Conservation (phyloP, 2,113 vertebrate genomes). For the Cacatua alba region DNA sequence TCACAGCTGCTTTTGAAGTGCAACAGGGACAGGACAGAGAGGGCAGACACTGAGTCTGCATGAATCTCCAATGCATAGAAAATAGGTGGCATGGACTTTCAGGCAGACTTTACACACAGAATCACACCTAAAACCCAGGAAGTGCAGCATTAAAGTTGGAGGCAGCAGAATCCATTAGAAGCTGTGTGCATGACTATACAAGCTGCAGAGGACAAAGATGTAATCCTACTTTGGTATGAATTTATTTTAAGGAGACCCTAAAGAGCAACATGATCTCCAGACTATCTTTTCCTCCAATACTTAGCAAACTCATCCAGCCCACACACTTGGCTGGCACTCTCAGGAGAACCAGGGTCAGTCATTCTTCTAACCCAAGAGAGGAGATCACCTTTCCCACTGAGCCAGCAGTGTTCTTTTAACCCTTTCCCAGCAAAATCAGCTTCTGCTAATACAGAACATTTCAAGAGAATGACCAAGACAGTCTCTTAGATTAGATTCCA, state of each 20-base stretch:
- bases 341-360: not conserved
- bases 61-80: not conserved
- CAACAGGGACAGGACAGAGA: not conserved
- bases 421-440: not conserved
- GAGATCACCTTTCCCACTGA: constrained; percentile 1
- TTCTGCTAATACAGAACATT: not conserved
- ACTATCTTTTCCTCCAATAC: not conserved
- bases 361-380: not conserved
- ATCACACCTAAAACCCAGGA: not conserved
- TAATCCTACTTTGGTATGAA: not conserved
- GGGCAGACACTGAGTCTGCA: not conserved
- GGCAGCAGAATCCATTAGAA: not conserved
- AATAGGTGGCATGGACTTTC: not conserved
- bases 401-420: constrained; percentile 9
- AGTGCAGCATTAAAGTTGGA: not conserved
- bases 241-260: constrained; percentile 21
- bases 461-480: not conserved
- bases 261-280: constrained; percentile 10
- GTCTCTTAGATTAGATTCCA: not conserved
- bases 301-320: not conserved
- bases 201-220: not conserved
- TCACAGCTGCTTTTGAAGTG: not conserved
- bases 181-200: not conserved
- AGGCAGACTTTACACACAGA: not conserved
- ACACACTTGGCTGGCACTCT: constrained; percentile 11